phyloP scores from a whole-genome alignment of 2,113 vertebrate species.

The Oryctolagus cuniculus region DNA sequence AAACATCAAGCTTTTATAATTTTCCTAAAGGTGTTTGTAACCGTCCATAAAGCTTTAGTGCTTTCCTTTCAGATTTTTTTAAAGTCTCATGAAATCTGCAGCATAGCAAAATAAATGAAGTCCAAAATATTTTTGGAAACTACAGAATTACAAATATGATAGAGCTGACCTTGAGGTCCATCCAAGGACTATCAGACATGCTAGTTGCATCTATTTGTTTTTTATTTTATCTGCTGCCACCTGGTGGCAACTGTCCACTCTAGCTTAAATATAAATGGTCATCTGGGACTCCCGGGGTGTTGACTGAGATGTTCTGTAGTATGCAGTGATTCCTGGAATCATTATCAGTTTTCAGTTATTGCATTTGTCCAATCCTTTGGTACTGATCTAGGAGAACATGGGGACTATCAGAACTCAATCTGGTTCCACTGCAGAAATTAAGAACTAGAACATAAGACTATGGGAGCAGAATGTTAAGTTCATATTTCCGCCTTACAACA shows the following conservation, averaged over 20 bases:
- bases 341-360: not conserved
- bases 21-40: not conserved
- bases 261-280: not conserved
- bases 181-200: not conserved
- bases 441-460: not conserved
- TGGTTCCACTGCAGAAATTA: not conserved
- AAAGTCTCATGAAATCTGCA: not conserved
- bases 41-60: not conserved
- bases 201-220: not conserved
- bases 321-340: not conserved
- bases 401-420: not conserved
- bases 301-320: not conserved
- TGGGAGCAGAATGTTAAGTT: not conserved
- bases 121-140: not conserved
- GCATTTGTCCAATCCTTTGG: not conserved
- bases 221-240: conserved; percentile 70
- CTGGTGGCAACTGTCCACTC: conserved; percentile 62
- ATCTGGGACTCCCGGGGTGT: not conserved
- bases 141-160: not conserved
- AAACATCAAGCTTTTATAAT: not conserved
- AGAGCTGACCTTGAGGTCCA: not conserved
- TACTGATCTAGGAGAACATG: not conserved
- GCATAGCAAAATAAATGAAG: not conserved
- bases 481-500: not conserved
- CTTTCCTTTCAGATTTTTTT: not conserved